Percentiles rank a stretch among this genome's conserved stretches.
Evolutionary conservation across 2,113 vertebrate species (phyloP).

Genomic region (Plotosus lineatus): DNA sequence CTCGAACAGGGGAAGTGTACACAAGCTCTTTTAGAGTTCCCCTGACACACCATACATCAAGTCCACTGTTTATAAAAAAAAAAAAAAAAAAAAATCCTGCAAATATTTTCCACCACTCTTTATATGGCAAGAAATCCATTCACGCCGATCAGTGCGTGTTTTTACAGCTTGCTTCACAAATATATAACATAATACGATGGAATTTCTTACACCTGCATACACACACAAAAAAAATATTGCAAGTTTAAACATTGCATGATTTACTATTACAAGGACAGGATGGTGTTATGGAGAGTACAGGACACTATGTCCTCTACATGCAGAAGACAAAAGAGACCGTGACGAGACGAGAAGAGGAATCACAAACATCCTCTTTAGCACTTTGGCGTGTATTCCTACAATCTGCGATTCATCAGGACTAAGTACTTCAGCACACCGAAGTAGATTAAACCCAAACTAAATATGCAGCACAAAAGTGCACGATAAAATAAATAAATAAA

Average conservation of each 20-base stretch:
- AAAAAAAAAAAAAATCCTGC: no score
- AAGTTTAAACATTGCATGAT: background rate
- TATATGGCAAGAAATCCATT: background rate
- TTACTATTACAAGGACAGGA: background rate
- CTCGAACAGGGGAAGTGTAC: background rate
- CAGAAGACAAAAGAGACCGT: no score
- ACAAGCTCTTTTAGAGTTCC: background rate
- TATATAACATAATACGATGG: background rate
- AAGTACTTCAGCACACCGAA: background rate
- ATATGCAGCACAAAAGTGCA: background rate
- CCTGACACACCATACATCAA: background rate
- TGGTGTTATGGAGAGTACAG: background rate
- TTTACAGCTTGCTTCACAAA: background rate
- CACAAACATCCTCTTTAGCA: background rate
- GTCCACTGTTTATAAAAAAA: background rate
- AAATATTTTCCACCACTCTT: background rate
- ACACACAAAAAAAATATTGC: background rate
- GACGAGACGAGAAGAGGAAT: background rate
- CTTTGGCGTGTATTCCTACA: background rate
- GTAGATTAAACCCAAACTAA: background rate
- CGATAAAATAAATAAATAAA: no score
- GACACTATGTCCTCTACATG: background rate
- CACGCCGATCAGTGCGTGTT: background rate
- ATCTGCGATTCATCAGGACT: background rate
- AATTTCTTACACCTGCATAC: background rate